Evolutionary conservation across 2,113 vertebrate species (phyloP).

Genomic region (Salvator merianae): DNA sequence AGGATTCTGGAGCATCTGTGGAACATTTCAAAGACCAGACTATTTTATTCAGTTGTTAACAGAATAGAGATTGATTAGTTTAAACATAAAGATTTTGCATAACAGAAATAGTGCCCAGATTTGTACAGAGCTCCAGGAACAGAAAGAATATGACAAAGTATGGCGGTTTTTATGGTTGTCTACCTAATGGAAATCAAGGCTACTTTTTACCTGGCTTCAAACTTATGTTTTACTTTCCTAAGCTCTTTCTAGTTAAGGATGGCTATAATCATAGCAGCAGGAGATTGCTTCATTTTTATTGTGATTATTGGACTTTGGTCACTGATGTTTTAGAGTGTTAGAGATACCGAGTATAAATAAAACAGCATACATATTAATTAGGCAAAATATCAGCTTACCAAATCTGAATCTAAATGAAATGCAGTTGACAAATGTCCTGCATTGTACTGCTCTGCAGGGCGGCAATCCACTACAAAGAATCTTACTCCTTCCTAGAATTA

Average conservation of each 20-base stretch:
- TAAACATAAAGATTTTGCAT: background rate
- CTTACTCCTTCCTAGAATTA: constrained; percentile 90
- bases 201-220: too few species aligned
- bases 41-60: background rate
- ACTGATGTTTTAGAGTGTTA: too few species aligned
- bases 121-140: background rate
- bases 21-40: constrained; percentile 1
- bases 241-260: too few species aligned
- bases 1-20: constrained; percentile 97
- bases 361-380: constrained; percentile 17
- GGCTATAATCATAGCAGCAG: too few species aligned
- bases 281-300: too few species aligned
- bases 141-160: too few species aligned
- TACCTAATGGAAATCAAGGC: too few species aligned
- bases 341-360: background rate
- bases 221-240: too few species aligned
- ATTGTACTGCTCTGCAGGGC: constrained; percentile 98
- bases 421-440: constrained; percentile 96
- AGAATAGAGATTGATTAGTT: background rate
- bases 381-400: constrained; percentile 79
- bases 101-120: background rate
- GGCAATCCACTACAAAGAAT: constrained; percentile 98
- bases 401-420: constrained; percentile 97
- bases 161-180: too few species aligned
- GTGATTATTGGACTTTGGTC: too few species aligned